Evolutionary conservation across 2,797 vertebrate species (phyloP).

Genomic region (Macropus fuliginosus): DNA sequence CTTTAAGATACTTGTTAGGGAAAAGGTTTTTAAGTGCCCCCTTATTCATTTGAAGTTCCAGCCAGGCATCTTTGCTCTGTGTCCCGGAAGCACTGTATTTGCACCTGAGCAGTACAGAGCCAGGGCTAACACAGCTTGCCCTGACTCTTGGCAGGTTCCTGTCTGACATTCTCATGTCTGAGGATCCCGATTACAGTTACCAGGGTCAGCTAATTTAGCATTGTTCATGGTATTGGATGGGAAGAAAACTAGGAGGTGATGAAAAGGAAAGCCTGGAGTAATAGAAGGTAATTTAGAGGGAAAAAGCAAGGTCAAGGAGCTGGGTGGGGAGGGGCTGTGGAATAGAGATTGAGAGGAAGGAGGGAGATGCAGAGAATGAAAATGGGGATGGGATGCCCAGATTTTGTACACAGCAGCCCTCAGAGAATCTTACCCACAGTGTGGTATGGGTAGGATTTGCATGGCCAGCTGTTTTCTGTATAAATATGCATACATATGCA

Average conservation of each 20-base stretch:
- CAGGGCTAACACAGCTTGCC: background rate
- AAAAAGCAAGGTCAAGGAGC: conserved; percentile 1
- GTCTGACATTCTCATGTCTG: background rate
- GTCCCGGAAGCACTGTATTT: conserved; percentile 32
- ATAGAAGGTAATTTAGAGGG: conserved; percentile 15
- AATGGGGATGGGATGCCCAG: conserved; percentile 54
- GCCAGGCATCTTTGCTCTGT: background rate
- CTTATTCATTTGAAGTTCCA: background rate
- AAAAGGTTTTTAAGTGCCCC: background rate
- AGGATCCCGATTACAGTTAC: background rate
- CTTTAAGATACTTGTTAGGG: conserved; percentile 29
- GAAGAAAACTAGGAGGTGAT: conserved; percentile 37
- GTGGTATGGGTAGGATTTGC: conserved; percentile 73
- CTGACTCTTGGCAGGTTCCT: background rate
- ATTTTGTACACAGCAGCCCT: conserved; percentile 64
- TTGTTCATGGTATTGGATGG: conserved; percentile 30
- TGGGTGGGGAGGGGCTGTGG: background rate
- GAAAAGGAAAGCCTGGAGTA: conserved; percentile 37
- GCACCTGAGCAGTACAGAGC: conserved; percentile 18
- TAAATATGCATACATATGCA: conserved; percentile 51
- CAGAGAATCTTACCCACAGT: conserved; percentile 66
- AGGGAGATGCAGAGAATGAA: conserved; percentile 64
- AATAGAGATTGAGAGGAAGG: background rate
- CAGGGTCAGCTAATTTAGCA: conserved; percentile 5
- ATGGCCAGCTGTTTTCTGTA: conserved; percentile 70